Evolutionary conservation across 2,888 invertebrate species (phyloP).

Genomic region (Drosophila borborema): DNA sequence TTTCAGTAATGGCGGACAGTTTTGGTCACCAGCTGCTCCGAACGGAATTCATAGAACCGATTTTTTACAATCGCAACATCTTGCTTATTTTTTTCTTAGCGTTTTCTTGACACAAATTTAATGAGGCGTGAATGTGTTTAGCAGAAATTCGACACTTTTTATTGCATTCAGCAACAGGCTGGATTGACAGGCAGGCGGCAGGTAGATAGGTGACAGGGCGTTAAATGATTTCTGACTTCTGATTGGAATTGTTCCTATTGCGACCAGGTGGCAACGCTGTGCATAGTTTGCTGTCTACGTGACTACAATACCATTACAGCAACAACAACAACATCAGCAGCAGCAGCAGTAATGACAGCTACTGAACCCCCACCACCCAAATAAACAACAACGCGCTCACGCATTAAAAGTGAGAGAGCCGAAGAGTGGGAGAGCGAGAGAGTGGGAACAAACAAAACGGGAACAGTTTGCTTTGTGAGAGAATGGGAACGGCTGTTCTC

Average conservation of each 20-base stretch:
- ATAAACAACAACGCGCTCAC: constrained; percentile 53
- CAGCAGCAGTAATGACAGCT: constrained; percentile 17
- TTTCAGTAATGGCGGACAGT: constrained; percentile 44
- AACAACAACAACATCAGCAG: constrained; percentile 12
- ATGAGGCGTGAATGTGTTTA: constrained; percentile 58
- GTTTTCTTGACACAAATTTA: constrained; percentile 49
- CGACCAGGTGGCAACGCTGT: constrained; percentile 64
- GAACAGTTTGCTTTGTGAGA: constrained; percentile 41
- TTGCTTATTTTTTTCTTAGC: constrained; percentile 4
- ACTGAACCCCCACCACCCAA: constrained; percentile 55
- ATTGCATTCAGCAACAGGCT: constrained; percentile 57
- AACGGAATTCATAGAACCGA: neutral
- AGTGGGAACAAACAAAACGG: constrained; percentile 14
- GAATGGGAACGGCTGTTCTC: constrained; percentile 38
- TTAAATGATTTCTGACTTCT: constrained; percentile 34
- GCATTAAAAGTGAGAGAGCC: constrained; percentile 25
- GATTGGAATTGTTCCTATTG: constrained; percentile 47
- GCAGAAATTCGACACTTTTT: constrained; percentile 53
- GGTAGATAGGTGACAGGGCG: constrained; percentile 24
- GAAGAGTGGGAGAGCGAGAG: neutral
- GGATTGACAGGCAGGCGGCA: constrained; percentile 16
- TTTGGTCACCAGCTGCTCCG: constrained; percentile 42
- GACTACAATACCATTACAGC: constrained; percentile 47
- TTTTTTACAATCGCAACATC: constrained; percentile 8
- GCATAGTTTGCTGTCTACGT: constrained; percentile 62